Base-by-base conservation (phyloP, 1,140 invertebrate species). In the Sweltsa coloradensis region DNA sequence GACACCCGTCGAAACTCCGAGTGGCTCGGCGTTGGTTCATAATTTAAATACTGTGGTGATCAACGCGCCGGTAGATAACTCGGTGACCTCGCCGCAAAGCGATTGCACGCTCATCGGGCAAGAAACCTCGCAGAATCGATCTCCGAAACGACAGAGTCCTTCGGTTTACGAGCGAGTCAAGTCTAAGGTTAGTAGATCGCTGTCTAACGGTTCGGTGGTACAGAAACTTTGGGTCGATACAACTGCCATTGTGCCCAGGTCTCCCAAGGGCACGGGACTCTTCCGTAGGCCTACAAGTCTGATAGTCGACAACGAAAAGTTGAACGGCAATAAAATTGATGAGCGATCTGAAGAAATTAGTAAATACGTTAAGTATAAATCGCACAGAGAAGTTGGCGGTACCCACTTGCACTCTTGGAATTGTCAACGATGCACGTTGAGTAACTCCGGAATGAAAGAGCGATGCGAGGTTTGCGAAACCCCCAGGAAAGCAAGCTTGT, bases 401-500 rank as follows among this genome's bases (percentile, higher is more conserved):
- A 3, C 16, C 68, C 61, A 51, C 44, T 68, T 5, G 60, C 64
- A 41, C 65, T 64, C 3, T 3, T 78, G 76, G 76, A 69, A 68
- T 40, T 78, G 76, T 53, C 67, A 70, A 43, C 65, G 71, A 49
- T 78, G 76, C 51, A 78, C 75, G 3, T 62, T 77, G 14, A 67
- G 73, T 36, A 78, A 78, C 58, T 50, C 60, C 23, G 57, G 63
- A 11, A 60, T 64, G 34, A 56, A 65, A 39, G 66, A 69, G 24
- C 64, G 72, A 19, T 81, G 79, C 58, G 76, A 78, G 45, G 73
- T 76, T 0, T 81, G 78, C 53, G 76, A 79, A 53, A 69, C 75
- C 0, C 76, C 76, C 11, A 65, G 69, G 41, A 69, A 67, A 51
- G 64, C 67, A 29, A 44, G 23, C 21, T 39, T 36, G 11, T 13